These are phyloP conservation scores for Xenopus laevis DNA, from an alignment of 2,113 vertebrate genomes.

Conservation along the genomic window DNA sequence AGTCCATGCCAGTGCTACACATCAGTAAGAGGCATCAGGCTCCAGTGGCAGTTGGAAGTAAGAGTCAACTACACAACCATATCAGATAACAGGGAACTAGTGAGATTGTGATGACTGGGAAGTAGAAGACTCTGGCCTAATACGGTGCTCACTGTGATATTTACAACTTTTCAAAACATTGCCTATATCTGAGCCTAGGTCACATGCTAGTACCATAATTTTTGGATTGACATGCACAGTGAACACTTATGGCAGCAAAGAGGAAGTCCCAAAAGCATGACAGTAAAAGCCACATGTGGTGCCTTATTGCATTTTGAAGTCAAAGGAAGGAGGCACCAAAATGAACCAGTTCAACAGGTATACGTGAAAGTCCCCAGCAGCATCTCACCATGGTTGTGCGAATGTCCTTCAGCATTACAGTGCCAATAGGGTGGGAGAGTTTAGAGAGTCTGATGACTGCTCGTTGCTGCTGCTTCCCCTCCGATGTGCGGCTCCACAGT, in stretches of 20 bases:
- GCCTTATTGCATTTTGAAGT: constrained; percentile 13
- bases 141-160: background rate
- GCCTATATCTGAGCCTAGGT: background rate
- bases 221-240: constrained; percentile 20
- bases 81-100: constrained; percentile 46
- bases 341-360: background rate
- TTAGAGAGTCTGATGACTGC: constrained; percentile 92
- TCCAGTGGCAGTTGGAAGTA: constrained; percentile 29
- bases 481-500: constrained; percentile 77
- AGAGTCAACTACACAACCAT: constrained; percentile 51
- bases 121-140: background rate
- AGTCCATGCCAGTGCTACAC: constrained; percentile 96
- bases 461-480: constrained; percentile 90
- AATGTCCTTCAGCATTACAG: constrained; percentile 69
- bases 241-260: constrained; percentile 16
- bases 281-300: background rate
- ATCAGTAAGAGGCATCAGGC: constrained; percentile 75
- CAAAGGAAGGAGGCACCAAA: background rate
- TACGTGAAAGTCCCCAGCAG: background rate
- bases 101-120: constrained; percentile 42
- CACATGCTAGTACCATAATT: constrained; percentile 1
- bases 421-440: constrained; percentile 91
- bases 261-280: background rate
- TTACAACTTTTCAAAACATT: too few relatives aligned
- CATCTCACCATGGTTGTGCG: constrained; percentile 22